Base-by-base conservation (phyloP, 1,140 invertebrate genomes). In the Sipha flava region DNA sequence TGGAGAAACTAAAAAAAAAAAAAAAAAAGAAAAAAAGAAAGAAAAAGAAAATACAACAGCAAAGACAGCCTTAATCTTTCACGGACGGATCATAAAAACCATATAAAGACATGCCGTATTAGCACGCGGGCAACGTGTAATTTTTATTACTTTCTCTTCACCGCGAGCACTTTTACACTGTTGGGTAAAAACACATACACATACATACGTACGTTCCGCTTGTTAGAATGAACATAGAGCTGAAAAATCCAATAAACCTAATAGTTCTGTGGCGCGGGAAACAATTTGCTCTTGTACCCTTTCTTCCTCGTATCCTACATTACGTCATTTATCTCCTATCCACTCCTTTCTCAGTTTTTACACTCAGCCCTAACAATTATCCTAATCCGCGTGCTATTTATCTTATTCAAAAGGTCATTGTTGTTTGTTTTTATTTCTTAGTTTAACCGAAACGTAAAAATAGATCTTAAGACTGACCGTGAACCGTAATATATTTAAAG, bases 201-300 rank as follows among this genome's bases (percentile, higher is more conserved):
- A n/a, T 0, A 18, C 59, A 0, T 10, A 0, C 59, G 3, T n/a
- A 45, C 43, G 7, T 7, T 9, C 43, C 16, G 16, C 43, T 45
- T 7, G 16, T 16, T 45, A 45, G 43, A 1, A 73, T 18, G 34
- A 2, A 66, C 62, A n/a, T 3, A 3, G 34, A 6, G 23, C 10
- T 1, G 34, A 73, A 23, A 52, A 73, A 73, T 73, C 23, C 43
- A 73, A 73, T 73, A 73, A 52, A 73, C 47, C 70, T 73, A 73
- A 73, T 73, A 52, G 29, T 31, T 73, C 16, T 21, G 43, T 9
- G 70, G 70, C 47, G 18, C 16, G 18, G 18, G n/a, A n/a, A 49
- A 34, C 70, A 73, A 73, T 52, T 59, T 59, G 26, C 57, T 59
- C 9, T 59, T 59, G 26, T 59, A 43, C 3, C 40, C 9, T 12